Evolutionary conservation across 2,113 vertebrate species (phyloP).

Genomic region (Peucedramus taeniatus): DNA sequence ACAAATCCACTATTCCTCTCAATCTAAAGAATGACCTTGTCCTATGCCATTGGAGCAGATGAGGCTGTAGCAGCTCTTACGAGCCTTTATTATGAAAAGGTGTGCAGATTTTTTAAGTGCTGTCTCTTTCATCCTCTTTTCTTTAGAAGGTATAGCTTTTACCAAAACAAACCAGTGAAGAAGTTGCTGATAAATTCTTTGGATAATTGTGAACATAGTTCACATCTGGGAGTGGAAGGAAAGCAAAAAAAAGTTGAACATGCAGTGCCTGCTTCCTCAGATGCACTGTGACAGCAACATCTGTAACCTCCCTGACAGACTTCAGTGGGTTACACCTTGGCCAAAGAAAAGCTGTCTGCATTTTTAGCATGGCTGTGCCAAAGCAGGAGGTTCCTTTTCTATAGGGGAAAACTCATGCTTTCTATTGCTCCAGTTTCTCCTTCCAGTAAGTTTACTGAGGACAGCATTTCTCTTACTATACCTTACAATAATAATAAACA

Average conservation of each 20-base stretch:
- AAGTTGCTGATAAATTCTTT: not conserved
- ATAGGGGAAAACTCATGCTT: not conserved
- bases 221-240: not conserved
- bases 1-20: no score
- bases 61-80: not conserved
- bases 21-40: not conserved
- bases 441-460: not conserved
- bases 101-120: not conserved
- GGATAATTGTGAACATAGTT: not conserved
- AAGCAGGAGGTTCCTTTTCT: not conserved
- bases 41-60: not conserved
- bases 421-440: not conserved
- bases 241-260: not conserved
- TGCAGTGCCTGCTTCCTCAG: not conserved
- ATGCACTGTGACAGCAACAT: not conserved
- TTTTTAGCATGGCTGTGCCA: not conserved
- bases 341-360: not conserved
- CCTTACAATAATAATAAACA: not conserved
- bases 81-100: not conserved
- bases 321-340: not conserved
- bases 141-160: not conserved
- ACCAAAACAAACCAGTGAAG: not conserved
- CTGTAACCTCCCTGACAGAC: not conserved
- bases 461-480: not conserved
- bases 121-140: not conserved